Percentiles rank a stretch among this genome's conserved stretches.
phyloP scores from a whole-genome alignment of 53 echinoderm and acorn worm genomes.

The Antedon mediterranea region DNA sequence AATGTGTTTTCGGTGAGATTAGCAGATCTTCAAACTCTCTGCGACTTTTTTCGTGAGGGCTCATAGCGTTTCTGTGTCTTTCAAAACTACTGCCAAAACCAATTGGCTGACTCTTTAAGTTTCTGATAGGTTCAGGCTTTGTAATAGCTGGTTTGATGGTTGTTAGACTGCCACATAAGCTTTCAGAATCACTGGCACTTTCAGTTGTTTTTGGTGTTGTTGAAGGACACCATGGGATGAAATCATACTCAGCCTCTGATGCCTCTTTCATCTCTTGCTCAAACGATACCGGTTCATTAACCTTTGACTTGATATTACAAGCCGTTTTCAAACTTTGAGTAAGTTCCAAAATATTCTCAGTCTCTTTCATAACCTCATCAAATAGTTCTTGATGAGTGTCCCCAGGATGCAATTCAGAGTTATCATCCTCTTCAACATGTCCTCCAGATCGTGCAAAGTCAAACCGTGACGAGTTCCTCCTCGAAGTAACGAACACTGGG shows the following conservation, averaged over 20 bases:
- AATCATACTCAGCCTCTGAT: not conserved
- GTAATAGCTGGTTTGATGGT: conserved; percentile 31
- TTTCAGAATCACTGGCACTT: not conserved
- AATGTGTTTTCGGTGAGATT: conserved; percentile 61
- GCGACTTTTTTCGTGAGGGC: not conserved
- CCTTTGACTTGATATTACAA: not conserved
- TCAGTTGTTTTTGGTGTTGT: not conserved
- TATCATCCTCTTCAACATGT: conserved; percentile 47
- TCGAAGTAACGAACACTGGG: conserved; percentile 74
- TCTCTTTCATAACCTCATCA: conserved; percentile 60
- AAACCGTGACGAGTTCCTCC: conserved; percentile 84
- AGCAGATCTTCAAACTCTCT: conserved; percentile 22
- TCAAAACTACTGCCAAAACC: conserved; percentile 21
- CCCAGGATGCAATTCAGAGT: conserved; percentile 44
- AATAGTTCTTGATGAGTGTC: conserved; percentile 87
- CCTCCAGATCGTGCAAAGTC: conserved; percentile 76
- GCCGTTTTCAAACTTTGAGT: not conserved
- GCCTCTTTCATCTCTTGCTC: not conserved
- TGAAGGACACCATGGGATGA: not conserved
- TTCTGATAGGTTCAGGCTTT: conserved; percentile 32
- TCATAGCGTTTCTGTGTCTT: conserved; percentile 11
- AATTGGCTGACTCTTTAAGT: conserved; percentile 9
- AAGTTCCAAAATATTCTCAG: conserved; percentile 14
- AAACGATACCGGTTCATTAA: not conserved
- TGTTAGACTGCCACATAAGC: conserved; percentile 16